Evolutionary conservation across 2,113 vertebrate species (phyloP).

Genomic region (Cyphomyrus plagiostoma): DNA sequence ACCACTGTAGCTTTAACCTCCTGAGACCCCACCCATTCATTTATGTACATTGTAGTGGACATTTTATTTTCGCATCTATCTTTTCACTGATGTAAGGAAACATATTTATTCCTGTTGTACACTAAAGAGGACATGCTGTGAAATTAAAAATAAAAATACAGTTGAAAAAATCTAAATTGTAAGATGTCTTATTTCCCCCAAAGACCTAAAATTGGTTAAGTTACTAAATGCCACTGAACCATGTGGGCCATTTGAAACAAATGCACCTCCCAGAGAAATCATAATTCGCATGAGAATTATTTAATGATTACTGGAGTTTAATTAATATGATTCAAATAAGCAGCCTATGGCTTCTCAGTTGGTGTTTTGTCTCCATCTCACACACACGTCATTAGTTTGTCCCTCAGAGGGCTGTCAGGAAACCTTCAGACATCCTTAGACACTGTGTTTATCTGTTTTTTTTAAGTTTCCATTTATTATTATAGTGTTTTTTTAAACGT

Average conservation of each 20-base stretch:
- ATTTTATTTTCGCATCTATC: no score
- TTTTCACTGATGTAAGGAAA: no score
- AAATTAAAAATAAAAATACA: no score
- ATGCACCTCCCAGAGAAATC: not conserved
- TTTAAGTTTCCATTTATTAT: not conserved
- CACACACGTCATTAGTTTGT: slow-evolving; percentile 17
- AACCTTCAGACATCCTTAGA: slow-evolving; percentile 35
- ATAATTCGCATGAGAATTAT: not conserved
- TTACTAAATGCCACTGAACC: not conserved
- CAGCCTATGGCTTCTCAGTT: not conserved
- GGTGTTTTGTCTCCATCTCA: slow-evolving; percentile 6
- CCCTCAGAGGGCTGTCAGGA: slow-evolving; percentile 50
- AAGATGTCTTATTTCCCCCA: no score
- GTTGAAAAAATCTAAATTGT: no score
- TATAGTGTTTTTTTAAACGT: slow-evolving; percentile 36
- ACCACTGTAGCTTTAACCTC: not conserved
- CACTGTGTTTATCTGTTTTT: slow-evolving; percentile 24
- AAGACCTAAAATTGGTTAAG: not conserved
- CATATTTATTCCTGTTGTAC: no score
- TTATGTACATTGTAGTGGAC: no score
- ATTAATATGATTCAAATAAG: not conserved
- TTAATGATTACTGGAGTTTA: not conserved
- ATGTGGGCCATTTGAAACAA: not conserved
- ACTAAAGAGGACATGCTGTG: no score
- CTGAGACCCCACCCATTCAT: no score